Evolutionary conservation across 2,113 vertebrate species (phyloP).

Genomic region (Tautogolabrus adspersus): DNA sequence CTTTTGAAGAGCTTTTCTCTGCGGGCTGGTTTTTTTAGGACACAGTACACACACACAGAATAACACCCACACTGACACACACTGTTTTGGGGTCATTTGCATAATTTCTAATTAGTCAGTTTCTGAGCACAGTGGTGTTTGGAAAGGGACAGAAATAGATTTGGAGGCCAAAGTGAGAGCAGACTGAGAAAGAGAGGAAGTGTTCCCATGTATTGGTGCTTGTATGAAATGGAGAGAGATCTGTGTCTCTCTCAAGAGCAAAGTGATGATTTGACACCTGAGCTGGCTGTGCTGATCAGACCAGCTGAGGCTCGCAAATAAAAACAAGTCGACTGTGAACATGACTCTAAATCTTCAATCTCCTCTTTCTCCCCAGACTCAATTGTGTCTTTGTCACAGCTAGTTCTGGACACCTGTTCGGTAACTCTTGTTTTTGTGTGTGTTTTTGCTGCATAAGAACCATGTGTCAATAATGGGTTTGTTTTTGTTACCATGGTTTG

Average conservation of each 20-base stretch:
- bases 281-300: constrained; percentile 36
- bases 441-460: constrained; percentile 36
- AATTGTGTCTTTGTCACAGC: constrained; percentile 84
- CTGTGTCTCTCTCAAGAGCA: constrained; percentile 10
- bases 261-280: constrained; percentile 46
- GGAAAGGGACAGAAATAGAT: constrained; percentile 49
- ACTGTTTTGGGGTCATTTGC: constrained; percentile 63
- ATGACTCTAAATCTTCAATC: constrained; percentile 32
- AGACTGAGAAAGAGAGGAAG: background rate
- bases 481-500: constrained; percentile 42
- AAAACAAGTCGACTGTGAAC: constrained; percentile 32
- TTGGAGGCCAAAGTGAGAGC: background rate
- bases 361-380: constrained; percentile 80
- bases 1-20: constrained; percentile 69
- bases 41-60: constrained; percentile 11
- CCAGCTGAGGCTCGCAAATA: constrained; percentile 41
- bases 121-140: constrained; percentile 32
- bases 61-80: constrained; percentile 5
- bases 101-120: constrained; percentile 71
- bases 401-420: constrained; percentile 83
- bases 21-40: constrained; percentile 53
- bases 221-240: background rate
- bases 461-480: constrained; percentile 40
- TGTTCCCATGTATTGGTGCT: constrained; percentile 15
- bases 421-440: constrained; percentile 73